Percentiles rank a stretch among this genome's conserved stretches.
Evolutionary conservation across 37 sponge, comb jelly and placozoan genomes (phyloP).

Genomic region (Dysidea cf. avara): DNA sequence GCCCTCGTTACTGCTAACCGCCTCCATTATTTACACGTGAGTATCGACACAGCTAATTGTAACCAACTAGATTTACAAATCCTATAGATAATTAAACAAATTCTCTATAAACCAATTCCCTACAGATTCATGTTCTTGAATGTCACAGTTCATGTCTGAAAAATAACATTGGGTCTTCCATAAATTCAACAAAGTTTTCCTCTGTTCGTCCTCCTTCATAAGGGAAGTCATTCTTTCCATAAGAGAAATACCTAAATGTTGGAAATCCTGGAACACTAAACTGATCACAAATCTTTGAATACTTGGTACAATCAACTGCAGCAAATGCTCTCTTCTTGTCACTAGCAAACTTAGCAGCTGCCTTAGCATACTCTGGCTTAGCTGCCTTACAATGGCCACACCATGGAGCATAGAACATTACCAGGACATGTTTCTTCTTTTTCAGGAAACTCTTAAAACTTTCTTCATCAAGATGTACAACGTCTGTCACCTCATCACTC

Average conservation of each 20-base stretch:
- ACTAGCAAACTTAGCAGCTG: slow-evolving; percentile 56
- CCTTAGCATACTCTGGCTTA: slow-evolving; percentile 78
- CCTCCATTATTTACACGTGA: too few species aligned
- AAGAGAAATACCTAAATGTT: slow-evolving; percentile 76
- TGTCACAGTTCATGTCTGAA: slow-evolving; percentile 25
- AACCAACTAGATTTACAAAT: too few species aligned
- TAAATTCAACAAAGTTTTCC: slow-evolving; percentile 65
- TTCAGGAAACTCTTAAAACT: slow-evolving; percentile 68
- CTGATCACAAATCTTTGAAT: slow-evolving; percentile 43
- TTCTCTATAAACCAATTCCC: too few species aligned
- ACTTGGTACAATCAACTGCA: slow-evolving; percentile 84
- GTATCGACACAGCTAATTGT: too few species aligned
- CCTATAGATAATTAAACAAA: too few species aligned
- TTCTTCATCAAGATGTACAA: slow-evolving; percentile 67
- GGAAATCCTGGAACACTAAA: slow-evolving; percentile 74
- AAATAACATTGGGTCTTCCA: slow-evolving; percentile 43
- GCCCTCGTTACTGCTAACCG: slow-evolving; percentile 29
- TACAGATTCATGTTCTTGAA: background rate
- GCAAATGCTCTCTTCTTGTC: slow-evolving; percentile 75
- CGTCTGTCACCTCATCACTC: slow-evolving; percentile 51
- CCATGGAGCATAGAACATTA: slow-evolving; percentile 98
- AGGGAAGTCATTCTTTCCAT: slow-evolving; percentile 57
- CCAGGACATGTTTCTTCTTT: slow-evolving; percentile 84
- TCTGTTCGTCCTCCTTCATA: slow-evolving; percentile 52
- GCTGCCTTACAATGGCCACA: slow-evolving; percentile 95